Evolutionary conservation across 2,797 vertebrate species (phyloP), one percentile per base, ranked within the genome.

Genomic region (Takifugu rubripes): DNA sequence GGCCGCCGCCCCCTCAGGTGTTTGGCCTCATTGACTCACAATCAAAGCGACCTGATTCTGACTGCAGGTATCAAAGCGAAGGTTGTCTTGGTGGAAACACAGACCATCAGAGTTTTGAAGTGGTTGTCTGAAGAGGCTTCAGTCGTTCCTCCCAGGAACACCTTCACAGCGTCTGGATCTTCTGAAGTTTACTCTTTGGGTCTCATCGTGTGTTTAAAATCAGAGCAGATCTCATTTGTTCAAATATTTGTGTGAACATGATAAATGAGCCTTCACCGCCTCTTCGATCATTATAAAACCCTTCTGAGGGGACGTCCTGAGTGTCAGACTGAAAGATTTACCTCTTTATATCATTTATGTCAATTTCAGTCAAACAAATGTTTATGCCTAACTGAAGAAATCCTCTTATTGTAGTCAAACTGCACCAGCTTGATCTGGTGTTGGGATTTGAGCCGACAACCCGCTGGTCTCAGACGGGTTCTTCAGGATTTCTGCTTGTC

Each of bases 21-120:
- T 68, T 76, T n/a, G 75, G 77, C 74, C 78, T 84, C 71, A 69
- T 49, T 64, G 68, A 36, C 43, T 25, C 6, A 58, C 53, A 50
- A 33, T 65, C 54, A 3, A 17, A n/a, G 44, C 65, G 67, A 78
- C 55, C 40, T 56, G 42, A 11, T 54, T 64, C 53, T 70, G 77
- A 52, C 27, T 31, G 5, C 29, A 31, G 29, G 25, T 56, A 70
- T 72, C 52, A 63, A 74, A 70, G 72, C 57, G 31, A 51, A 56
- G 66, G 51, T 42, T 0, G 8, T 52, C 51, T 62, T 27, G 56
- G 57, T 72, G 49, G 57, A 56, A 70, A 72, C 33, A 11, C 33
- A 4, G 33, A 2, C 31, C 66, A 71, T 72, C 59, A 77, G 56
- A 75, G 59, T 16, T 44, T 6, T 31, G 7, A 57, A 49, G 51